These are phyloP conservation scores for Entomobrya proxima DNA, from an alignment of 2,888 invertebrate species.

Conservation along the genomic window DNA sequence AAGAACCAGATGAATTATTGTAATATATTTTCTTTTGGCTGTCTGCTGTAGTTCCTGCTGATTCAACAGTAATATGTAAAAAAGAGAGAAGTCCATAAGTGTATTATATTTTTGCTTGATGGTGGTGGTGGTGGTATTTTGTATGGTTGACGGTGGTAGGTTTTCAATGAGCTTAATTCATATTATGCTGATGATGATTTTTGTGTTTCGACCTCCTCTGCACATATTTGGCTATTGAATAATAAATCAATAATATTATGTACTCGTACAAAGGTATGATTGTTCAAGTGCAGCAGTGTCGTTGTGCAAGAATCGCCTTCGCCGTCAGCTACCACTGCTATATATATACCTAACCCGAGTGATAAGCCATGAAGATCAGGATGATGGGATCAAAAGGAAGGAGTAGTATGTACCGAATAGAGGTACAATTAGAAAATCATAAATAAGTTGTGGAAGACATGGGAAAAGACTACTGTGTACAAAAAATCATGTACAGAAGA, in stretches of 20 bases:
- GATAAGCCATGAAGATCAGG: neutral
- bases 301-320: slow-evolving; percentile 33
- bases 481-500: neutral
- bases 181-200: slow-evolving; percentile 1
- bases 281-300: slow-evolving; percentile 6
- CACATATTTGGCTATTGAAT: slow-evolving; percentile 55
- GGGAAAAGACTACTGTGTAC: slow-evolving; percentile 33
- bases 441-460: slow-evolving; percentile 39
- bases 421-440: slow-evolving; percentile 57
- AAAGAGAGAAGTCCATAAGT: too few relatives aligned
- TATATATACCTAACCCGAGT: neutral
- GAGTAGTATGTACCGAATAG: neutral
- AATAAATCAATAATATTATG: slow-evolving; percentile 59
- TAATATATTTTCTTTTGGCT: slow-evolving; percentile 11
- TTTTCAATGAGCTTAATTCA: slow-evolving; percentile 19
- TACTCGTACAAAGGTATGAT: slow-evolving; percentile 33
- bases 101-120: neutral
- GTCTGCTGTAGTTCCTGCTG: slow-evolving; percentile 31
- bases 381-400: neutral
- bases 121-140: neutral
- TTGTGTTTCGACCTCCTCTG: slow-evolving; percentile 41
- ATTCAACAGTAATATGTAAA: neutral
- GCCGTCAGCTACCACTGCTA: slow-evolving; percentile 30
- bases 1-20: slow-evolving; percentile 40
- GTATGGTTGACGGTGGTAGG: neutral